Evolutionary conservation across 2,797 vertebrate genomes (phyloP).

Genomic region (Scyliorhinus canicula): DNA sequence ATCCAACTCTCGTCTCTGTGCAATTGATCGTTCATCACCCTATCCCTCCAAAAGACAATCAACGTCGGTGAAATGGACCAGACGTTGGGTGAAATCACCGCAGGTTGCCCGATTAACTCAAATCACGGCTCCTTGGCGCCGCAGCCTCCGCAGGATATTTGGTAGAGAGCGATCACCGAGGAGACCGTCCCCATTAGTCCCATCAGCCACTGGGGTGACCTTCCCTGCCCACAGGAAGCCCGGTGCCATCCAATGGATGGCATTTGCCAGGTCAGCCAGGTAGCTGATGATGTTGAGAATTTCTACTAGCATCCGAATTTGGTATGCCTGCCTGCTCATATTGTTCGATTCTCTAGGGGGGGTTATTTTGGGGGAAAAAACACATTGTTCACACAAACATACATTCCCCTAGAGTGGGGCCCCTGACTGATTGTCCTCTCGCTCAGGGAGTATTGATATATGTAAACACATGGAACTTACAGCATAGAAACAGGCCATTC

Average conservation of each 20-base stretch:
- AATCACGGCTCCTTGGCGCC: slow-evolving; percentile 33
- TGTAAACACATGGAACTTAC: slow-evolving; percentile 40
- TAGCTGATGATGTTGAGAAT: slow-evolving; percentile 62
- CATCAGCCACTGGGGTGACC: slow-evolving; percentile 79
- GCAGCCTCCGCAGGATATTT: slow-evolving; percentile 52
- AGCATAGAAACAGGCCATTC: not conserved
- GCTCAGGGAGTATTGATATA: too few species aligned
- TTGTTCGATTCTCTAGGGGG: slow-evolving; percentile 44
- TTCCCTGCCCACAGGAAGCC: slow-evolving; percentile 84
- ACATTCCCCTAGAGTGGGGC: too few species aligned
- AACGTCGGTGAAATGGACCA: not conserved
- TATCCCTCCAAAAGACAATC: not conserved
- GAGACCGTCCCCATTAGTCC: slow-evolving; percentile 85
- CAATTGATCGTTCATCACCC: too few species aligned
- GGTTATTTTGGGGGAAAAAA: not conserved
- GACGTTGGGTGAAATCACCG: too few species aligned
- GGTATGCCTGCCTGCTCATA: slow-evolving; percentile 46
- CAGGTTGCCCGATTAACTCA: not conserved
- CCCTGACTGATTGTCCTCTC: too few species aligned
- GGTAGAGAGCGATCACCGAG: slow-evolving; percentile 75
- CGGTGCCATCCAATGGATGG: slow-evolving; percentile 84
- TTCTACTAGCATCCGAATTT: slow-evolving; percentile 60
- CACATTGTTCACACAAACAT: not conserved
- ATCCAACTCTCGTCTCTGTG: too few species aligned
- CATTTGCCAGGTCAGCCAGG: slow-evolving; percentile 75